A percentile compares a stretch with the other conserved stretches of the same genome.
phyloP scores from a whole-genome alignment of 2,797 vertebrate genomes.

The Sciurus vulgaris region DNA sequence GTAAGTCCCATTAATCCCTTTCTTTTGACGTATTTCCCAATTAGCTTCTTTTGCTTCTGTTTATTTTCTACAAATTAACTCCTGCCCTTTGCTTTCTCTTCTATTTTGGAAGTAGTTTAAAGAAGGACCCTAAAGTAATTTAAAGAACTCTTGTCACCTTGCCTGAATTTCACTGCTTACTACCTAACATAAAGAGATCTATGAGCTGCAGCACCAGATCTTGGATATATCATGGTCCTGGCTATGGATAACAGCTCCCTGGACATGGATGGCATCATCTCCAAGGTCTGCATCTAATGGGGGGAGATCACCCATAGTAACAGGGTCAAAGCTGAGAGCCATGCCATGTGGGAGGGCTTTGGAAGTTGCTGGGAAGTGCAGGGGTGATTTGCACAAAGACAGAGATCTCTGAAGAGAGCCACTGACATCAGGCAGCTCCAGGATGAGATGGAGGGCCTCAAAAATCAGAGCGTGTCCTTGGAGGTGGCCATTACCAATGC shows the following conservation, averaged over 20 bases:
- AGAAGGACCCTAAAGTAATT: too few species aligned
- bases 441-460: slow-evolving; percentile 92
- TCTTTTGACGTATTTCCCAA: too few species aligned
- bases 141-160: too few species aligned
- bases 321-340: slow-evolving; percentile 84
- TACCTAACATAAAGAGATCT: slow-evolving; percentile 89
- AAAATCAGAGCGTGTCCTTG: slow-evolving; percentile 89
- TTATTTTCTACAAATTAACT: too few species aligned
- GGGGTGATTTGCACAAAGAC: slow-evolving; percentile 89
- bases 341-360: slow-evolving; percentile 86
- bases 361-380: slow-evolving; percentile 79
- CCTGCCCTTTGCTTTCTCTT: too few species aligned
- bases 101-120: too few species aligned
- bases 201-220: slow-evolving; percentile 93
- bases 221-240: slow-evolving; percentile 93
- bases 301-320: slow-evolving; percentile 93
- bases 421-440: slow-evolving; percentile 92
- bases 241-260: slow-evolving; percentile 96
- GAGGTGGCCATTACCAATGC: slow-evolving; percentile 76
- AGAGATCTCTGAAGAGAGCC: slow-evolving; percentile 93
- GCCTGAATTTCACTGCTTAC: too few species aligned
- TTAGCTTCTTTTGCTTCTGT: too few species aligned
- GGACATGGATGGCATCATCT: slow-evolving; percentile 94
- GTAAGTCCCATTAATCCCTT: too few species aligned
- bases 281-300: slow-evolving; percentile 93